These are phyloP conservation scores for Dysmachus trigonus DNA, from an alignment of 2,888 invertebrate genomes.

Conservation along the genomic window DNA sequence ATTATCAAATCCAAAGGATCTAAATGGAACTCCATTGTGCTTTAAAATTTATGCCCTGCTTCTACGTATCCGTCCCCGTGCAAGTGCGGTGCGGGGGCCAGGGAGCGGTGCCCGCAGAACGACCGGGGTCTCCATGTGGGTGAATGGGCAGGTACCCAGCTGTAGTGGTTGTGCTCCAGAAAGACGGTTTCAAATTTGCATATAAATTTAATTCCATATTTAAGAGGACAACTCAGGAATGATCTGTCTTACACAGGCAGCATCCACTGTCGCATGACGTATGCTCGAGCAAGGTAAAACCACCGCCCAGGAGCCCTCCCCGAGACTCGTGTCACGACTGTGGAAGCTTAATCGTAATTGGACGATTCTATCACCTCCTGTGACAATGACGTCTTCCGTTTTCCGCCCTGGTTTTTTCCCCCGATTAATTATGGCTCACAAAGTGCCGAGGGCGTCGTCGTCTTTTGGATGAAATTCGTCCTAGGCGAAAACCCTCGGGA, in stretches of 20 bases:
- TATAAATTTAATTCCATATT: conserved; percentile 45
- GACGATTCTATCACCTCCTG: conserved; percentile 5
- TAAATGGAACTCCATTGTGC: conserved; percentile 44
- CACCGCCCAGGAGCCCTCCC: not conserved
- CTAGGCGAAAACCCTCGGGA: not conserved
- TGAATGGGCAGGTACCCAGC: not conserved
- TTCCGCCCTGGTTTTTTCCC: not conserved
- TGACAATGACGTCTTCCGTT: not conserved
- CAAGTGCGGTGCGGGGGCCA: not conserved
- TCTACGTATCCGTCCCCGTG: not conserved
- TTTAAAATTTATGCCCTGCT: conserved; percentile 27
- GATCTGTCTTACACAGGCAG: conserved; percentile 39
- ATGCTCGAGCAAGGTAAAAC: conserved; percentile 21
- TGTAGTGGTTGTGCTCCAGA: not conserved
- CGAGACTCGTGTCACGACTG: not conserved
- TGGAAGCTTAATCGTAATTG: not conserved
- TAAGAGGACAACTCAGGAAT: conserved; percentile 38
- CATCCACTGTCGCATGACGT: conserved; percentile 19
- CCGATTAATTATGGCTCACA: not conserved
- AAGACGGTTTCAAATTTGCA: conserved; percentile 40
- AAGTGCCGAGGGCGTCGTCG: not conserved
- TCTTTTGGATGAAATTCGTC: not conserved
- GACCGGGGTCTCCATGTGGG: not conserved
- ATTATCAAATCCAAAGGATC: conserved; percentile 39
- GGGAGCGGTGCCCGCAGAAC: not conserved